Conservation (phyloP, 2,113 vertebrate species). For the Salvelinus alpinus region DNA sequence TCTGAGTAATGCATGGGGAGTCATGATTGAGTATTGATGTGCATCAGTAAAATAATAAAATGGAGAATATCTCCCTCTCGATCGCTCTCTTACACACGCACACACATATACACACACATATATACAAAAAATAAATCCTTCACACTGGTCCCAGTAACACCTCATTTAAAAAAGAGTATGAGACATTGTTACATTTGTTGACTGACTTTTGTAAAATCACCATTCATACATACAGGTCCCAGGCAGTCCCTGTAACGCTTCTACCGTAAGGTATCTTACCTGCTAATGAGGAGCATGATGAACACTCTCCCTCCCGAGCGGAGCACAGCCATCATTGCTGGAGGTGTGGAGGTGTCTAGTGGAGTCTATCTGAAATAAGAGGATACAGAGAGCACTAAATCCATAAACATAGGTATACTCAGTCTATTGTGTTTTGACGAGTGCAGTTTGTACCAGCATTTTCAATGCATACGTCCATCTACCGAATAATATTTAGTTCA, state of each 20-base stretch:
- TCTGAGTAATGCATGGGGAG: constrained; percentile 15
- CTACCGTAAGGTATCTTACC: constrained; percentile 30
- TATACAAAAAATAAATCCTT: too few relatives aligned
- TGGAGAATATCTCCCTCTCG: constrained; percentile 4
- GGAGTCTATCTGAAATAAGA: constrained; percentile 37
- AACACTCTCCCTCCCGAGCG: constrained; percentile 28
- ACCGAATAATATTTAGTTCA: background rate
- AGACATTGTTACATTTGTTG: too few relatives aligned
- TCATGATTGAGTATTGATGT: constrained; percentile 31
- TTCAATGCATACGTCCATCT: background rate
- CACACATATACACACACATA: too few relatives aligned
- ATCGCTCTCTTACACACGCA: background rate
- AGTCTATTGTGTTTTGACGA: background rate
- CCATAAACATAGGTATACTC: too few relatives aligned
- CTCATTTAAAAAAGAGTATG: too few relatives aligned
- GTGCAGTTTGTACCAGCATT: background rate
- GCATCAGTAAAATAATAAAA: background rate
- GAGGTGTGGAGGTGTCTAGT: constrained; percentile 17
- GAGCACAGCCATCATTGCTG: constrained; percentile 28
- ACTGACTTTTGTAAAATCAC: background rate
- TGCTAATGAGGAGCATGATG: constrained; percentile 37
- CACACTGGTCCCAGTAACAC: too few relatives aligned
- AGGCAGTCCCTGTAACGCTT: background rate
- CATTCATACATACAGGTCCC: background rate
- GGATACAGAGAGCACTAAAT: constrained; percentile 1